Conservation (phyloP, 1,140 invertebrate genomes). For the Acromyrmex heyeri region DNA sequence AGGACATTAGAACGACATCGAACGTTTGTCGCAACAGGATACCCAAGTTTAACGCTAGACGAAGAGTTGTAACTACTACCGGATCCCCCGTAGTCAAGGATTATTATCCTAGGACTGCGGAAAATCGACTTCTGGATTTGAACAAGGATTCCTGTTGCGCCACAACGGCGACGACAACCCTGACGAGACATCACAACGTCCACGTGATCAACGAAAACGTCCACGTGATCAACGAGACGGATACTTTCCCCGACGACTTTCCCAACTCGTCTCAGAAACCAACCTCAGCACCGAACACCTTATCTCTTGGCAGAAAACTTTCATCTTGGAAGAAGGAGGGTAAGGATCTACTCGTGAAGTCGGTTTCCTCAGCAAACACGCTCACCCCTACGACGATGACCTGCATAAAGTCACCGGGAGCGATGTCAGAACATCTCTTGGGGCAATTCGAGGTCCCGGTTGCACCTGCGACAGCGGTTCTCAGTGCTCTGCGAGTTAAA, state of each 20-base stretch:
- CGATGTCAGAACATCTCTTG: slow-evolving; percentile 85
- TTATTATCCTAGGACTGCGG: slow-evolving; percentile 19
- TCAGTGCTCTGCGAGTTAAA: slow-evolving; percentile 79
- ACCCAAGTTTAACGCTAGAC: slow-evolving; percentile 69
- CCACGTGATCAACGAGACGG: slow-evolving; percentile 50
- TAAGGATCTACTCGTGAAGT: slow-evolving; percentile 81
- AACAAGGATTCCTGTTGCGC: background rate
- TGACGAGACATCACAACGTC: slow-evolving; percentile 35
- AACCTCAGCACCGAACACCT: slow-evolving; percentile 69
- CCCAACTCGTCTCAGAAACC: slow-evolving; percentile 43
- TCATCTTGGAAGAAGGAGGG: slow-evolving; percentile 77
- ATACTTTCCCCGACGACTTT: slow-evolving; percentile 21
- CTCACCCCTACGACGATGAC: slow-evolving; percentile 84
- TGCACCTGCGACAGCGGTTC: slow-evolving; percentile 71
- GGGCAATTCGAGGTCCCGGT: slow-evolving; percentile 80
- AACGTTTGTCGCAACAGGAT: slow-evolving; percentile 74
- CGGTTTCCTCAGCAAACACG: slow-evolving; percentile 82
- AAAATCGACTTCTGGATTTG: slow-evolving; percentile 3
- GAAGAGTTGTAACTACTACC: slow-evolving; percentile 51
- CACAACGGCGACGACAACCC: background rate
- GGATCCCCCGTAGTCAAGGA: slow-evolving; percentile 29
- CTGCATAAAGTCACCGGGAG: slow-evolving; percentile 84
- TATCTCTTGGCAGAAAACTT: slow-evolving; percentile 74
- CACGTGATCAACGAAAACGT: slow-evolving; percentile 57
- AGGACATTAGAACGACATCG: slow-evolving; percentile 70